Evolutionary conservation across 2,888 invertebrate species (phyloP).

Genomic region (Nomada goodeniana): DNA sequence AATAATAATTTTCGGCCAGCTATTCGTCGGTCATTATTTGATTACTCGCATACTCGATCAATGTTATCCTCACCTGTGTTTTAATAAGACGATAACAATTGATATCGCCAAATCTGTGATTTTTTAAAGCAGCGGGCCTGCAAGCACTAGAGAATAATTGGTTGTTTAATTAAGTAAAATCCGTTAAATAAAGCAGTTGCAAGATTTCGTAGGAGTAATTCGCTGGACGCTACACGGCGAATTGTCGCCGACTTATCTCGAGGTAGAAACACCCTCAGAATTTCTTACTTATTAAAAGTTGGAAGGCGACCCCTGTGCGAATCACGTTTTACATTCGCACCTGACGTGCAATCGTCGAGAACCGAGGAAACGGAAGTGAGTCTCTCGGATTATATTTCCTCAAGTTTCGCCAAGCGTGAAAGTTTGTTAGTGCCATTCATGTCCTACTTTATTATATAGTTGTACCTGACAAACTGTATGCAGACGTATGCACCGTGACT

Average conservation of each 20-base stretch:
- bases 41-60: too few species aligned
- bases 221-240: slow-evolving; percentile 13
- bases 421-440: slow-evolving; percentile 51
- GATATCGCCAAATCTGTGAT: too few species aligned
- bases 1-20: not conserved
- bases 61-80: too few species aligned
- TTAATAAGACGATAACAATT: too few species aligned
- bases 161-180: slow-evolving; percentile 1
- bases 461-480: slow-evolving; percentile 20
- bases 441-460: slow-evolving; percentile 40
- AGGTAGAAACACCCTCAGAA: slow-evolving; percentile 30
- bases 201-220: slow-evolving; percentile 25
- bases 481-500: not conserved
- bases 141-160: not conserved
- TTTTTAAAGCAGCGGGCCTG: too few species aligned
- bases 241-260: slow-evolving; percentile 53
- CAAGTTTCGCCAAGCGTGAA: slow-evolving; percentile 47
- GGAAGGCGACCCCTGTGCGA: slow-evolving; percentile 38
- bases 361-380: slow-evolving; percentile 41
- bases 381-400: slow-evolving; percentile 52
- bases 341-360: slow-evolving; percentile 48
- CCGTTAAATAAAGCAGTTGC: slow-evolving; percentile 1
- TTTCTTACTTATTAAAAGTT: slow-evolving; percentile 63
- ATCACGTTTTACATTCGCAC: slow-evolving; percentile 61
- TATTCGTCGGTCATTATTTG: not conserved